Evolutionary conservation across 2,888 invertebrate species (phyloP).

Genomic region (Parnassius mnemosyne): DNA sequence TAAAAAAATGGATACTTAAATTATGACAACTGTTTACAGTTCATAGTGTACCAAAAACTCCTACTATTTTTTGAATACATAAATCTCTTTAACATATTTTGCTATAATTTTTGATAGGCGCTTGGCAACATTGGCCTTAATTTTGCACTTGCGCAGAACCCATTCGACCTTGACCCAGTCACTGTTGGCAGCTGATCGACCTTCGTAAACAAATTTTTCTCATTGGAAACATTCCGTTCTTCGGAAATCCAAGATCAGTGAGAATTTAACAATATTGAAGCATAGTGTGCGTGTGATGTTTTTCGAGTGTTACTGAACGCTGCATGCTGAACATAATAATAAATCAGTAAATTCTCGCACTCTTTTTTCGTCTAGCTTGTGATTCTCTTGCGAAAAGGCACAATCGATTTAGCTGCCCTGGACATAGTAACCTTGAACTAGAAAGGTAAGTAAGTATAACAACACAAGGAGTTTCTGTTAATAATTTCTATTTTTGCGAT

Average conservation of each 20-base stretch:
- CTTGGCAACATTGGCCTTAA: slow-evolving; percentile 36
- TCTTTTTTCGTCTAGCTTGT: too few relatives aligned
- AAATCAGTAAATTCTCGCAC: too few relatives aligned
- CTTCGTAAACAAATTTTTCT: slow-evolving; percentile 36
- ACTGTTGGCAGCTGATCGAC: slow-evolving; percentile 44
- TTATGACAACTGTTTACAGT: too few relatives aligned
- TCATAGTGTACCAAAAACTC: too few relatives aligned
- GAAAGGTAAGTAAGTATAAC: slow-evolving; percentile 8
- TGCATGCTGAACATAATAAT: too few relatives aligned
- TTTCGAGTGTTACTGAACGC: too few relatives aligned
- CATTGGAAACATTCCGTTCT: not conserved
- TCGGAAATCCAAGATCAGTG: not conserved
- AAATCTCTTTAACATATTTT: slow-evolving; percentile 8
- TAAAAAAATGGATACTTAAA: too few relatives aligned
- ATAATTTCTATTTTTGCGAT: too few relatives aligned
- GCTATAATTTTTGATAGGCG: slow-evolving; percentile 29
- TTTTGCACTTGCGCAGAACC: slow-evolving; percentile 45
- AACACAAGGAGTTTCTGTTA: too few relatives aligned
- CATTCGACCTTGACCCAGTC: slow-evolving; percentile 56
- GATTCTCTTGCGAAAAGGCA: slow-evolving; percentile 6
- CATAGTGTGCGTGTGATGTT: not conserved
- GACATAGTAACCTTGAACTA: slow-evolving; percentile 21
- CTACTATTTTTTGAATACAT: too few relatives aligned
- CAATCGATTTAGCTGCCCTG: slow-evolving; percentile 19
- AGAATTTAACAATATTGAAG: not conserved